Percentiles rank a stretch among this genome's conserved stretches.
Conservation (phyloP, 64 coral and sea anemone genomes). For the Trachythela sp. region DNA sequence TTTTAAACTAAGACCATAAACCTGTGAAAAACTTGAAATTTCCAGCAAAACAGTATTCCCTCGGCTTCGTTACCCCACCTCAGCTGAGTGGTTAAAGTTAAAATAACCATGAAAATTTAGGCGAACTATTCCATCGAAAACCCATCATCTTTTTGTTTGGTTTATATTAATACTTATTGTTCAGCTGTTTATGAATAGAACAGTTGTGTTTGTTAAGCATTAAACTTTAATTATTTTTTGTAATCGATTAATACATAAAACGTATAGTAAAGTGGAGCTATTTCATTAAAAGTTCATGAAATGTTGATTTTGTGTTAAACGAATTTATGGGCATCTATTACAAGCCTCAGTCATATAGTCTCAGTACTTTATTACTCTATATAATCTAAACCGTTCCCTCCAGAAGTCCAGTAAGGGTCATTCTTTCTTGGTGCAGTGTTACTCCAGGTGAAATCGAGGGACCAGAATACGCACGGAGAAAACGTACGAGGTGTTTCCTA, state of each 20-base stretch:
- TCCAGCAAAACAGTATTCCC: background rate
- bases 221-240: background rate
- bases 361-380: too few relatives aligned
- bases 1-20: background rate
- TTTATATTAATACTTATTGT: background rate
- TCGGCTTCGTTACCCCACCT: background rate
- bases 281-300: background rate
- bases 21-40: background rate
- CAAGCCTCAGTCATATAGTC: too few relatives aligned
- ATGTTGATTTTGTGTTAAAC: background rate
- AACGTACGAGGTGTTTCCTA: too few relatives aligned
- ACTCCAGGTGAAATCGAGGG: too few relatives aligned
- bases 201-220: background rate
- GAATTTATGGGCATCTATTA: too few relatives aligned
- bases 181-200: background rate
- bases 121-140: background rate
- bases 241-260: slow-evolving; percentile 5
- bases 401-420: too few relatives aligned
- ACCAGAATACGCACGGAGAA: too few relatives aligned
- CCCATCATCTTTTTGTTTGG: background rate
- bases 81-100: background rate
- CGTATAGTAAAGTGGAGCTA: background rate
- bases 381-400: too few relatives aligned
- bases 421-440: too few relatives aligned
- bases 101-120: background rate